Evolutionary conservation across 1,140 invertebrate species (phyloP), one percentile per base, ranked within the genome.

Genomic region (Holotrichia oblita): DNA sequence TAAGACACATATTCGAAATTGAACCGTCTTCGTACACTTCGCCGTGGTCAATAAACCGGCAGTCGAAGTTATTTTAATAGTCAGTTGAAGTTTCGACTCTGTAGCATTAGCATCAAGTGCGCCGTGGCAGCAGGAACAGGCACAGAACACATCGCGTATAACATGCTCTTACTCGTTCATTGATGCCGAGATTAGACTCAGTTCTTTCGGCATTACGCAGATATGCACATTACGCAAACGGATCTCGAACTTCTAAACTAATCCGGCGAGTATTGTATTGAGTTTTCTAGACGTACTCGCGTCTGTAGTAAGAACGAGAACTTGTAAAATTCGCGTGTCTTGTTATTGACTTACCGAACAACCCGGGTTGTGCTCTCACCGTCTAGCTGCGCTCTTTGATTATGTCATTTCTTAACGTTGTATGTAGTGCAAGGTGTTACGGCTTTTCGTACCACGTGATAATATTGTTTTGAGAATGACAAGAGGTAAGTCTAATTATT

Each of bases 31-130:
- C 61, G 61, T 69, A 69, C 61, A 69, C 61, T 69, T 69, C 61
- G 61, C 61, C 61, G 61, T 69, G 61, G 61, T 69, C 61, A 69
- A 69, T 69, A 69, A 69, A 69, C 61, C 61, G 61, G 61, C 61
- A 69, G 61, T 69, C 61, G 61, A 69, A 69, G 61, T 69, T 69
- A 69, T 69, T 69, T 69, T 69, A 69, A 69, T 69, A 69, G 61
- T 69, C 61, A 69, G 61, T 69, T 69, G 61, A 69, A 69, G 61
- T 69, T 69, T 34, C 61, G 61, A 69, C 61, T 69, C 61, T 69
- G 61, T 34, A 69, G 61, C 61, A 69, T 69, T 69, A 69, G 61
- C 61, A 69, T 69, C 61, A 69, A 69, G 61, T 69, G 61, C 61
- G 61, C 10, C 20, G 61, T 22, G 61, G 61, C 61, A 34, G 61